phyloP scores from a whole-genome alignment of 1,140 invertebrate genomes.

The Elymnias hypermnestra region DNA sequence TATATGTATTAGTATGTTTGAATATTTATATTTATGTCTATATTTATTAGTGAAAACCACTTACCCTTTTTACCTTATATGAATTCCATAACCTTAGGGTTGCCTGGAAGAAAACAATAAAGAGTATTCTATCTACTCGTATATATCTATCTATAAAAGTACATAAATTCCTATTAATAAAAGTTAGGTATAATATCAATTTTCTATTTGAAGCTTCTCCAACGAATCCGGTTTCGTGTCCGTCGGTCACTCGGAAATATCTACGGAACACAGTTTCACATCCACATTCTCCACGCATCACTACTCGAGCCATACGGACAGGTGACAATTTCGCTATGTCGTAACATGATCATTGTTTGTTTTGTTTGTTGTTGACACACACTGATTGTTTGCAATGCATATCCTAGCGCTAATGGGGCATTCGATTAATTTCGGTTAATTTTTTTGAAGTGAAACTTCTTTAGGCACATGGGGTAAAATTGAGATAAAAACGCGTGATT shows the following conservation, averaged over 20 bases:
- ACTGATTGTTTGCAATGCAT: constrained; percentile 25
- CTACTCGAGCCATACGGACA: constrained; percentile 65
- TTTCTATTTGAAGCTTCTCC: constrained; percentile 58
- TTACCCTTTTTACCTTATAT: too few species aligned
- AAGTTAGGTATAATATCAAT: background rate
- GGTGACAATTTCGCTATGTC: constrained; percentile 31
- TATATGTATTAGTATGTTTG: too few species aligned
- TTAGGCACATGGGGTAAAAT: too few species aligned
- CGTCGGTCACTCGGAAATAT: constrained; percentile 76
- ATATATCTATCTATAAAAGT: too few species aligned
- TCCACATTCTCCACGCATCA: constrained; percentile 64
- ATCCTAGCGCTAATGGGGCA: background rate
- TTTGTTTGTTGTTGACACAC: constrained; percentile 21
- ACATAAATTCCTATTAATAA: too few species aligned
- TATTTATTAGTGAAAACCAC: too few species aligned
- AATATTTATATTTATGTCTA: too few species aligned
- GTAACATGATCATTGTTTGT: constrained; percentile 9
- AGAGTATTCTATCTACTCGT: too few species aligned
- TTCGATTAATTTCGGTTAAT: background rate
- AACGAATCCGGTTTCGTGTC: constrained; percentile 85
- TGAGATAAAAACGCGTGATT: too few species aligned
- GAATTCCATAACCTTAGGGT: too few species aligned
- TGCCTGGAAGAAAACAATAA: too few species aligned
- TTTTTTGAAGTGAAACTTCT: too few species aligned
- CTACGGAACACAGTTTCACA: constrained; percentile 61